These are phyloP conservation scores for Lindbergichthys nudifrons DNA, from an alignment of 2,797 vertebrate genomes.

Conservation along the genomic window DNA sequence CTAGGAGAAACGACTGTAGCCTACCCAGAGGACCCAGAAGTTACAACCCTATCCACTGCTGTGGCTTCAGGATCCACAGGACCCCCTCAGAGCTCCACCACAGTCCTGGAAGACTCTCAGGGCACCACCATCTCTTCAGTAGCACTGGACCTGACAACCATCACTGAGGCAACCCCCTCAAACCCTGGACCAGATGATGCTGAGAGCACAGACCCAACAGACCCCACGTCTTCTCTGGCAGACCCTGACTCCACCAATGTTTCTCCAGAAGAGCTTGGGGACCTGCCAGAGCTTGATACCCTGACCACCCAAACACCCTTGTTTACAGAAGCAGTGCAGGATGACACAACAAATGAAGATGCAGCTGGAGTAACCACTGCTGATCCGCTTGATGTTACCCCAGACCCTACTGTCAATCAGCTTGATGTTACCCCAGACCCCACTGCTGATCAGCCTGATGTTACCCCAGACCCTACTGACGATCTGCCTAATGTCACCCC, in stretches of 20 bases:
- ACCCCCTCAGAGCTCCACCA: slow-evolving; percentile 11
- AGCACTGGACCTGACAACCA: not conserved
- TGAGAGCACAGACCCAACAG: not conserved
- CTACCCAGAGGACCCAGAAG: slow-evolving; percentile 27
- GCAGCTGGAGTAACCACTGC: slow-evolving; percentile 22
- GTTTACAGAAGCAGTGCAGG: slow-evolving; percentile 16
- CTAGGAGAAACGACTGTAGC: slow-evolving; percentile 1
- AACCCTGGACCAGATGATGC: not conserved
- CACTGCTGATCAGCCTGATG: not conserved
- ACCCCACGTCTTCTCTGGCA: not conserved
- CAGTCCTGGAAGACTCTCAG: slow-evolving; percentile 23
- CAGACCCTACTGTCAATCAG: no score
- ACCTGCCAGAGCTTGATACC: not conserved
- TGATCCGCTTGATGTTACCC: not conserved
- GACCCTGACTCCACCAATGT: slow-evolving; percentile 11
- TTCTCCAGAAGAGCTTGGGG: not conserved
- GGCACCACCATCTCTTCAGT: slow-evolving; percentile 17
- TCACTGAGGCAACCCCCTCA: slow-evolving; percentile 7
- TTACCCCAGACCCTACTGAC: not conserved
- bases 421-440: not conserved
- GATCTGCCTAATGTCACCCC: not conserved
- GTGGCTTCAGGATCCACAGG: slow-evolving; percentile 10
- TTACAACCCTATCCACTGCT: slow-evolving; percentile 8
- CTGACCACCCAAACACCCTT: slow-evolving; percentile 9
- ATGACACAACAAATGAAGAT: not conserved